Conservation (phyloP, 2,888 invertebrate species). For the Melanostoma mellinum region DNA sequence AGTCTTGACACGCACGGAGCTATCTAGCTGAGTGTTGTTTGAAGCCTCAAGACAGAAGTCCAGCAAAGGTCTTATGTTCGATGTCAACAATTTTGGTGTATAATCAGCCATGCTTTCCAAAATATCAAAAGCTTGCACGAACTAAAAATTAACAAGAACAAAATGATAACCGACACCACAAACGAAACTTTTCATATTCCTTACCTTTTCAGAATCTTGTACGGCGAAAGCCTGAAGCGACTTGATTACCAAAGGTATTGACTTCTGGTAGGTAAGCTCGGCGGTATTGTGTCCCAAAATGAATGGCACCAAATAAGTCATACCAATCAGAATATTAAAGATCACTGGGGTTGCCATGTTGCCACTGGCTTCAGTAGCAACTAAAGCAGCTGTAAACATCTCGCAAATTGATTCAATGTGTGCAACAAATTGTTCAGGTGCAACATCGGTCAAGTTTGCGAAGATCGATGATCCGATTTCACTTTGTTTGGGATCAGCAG, state of each 20-base stretch:
- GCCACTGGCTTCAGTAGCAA: slow-evolving; percentile 78
- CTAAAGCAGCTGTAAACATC: slow-evolving; percentile 81
- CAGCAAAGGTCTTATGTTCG: slow-evolving; percentile 85
- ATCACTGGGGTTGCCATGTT: slow-evolving; percentile 81
- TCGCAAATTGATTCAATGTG: slow-evolving; percentile 85
- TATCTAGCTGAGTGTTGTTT: slow-evolving; percentile 84
- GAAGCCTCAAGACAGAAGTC: slow-evolving; percentile 87
- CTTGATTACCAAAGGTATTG: slow-evolving; percentile 86
- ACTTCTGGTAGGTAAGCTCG: slow-evolving; percentile 83
- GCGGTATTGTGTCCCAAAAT: slow-evolving; percentile 84
- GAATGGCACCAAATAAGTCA: slow-evolving; percentile 86
- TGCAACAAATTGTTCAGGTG: slow-evolving; percentile 87
- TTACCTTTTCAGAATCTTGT: slow-evolving; percentile 83
- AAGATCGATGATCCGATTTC: slow-evolving; percentile 83
- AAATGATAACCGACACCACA: neutral
- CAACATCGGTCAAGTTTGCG: slow-evolving; percentile 87
- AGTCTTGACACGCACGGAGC: slow-evolving; percentile 86
- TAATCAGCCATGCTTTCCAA: slow-evolving; percentile 80
- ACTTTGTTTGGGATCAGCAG: slow-evolving; percentile 79
- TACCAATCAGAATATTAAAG: slow-evolving; percentile 82
- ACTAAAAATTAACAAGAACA: slow-evolving; percentile 70
- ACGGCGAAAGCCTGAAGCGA: slow-evolving; percentile 84
- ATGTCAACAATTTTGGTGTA: slow-evolving; percentile 80
- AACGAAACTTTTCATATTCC: too few species aligned
- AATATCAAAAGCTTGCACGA: slow-evolving; percentile 80